Conservation (phyloP, 2,797 vertebrate genomes). For the Anguilla anguilla region DNA sequence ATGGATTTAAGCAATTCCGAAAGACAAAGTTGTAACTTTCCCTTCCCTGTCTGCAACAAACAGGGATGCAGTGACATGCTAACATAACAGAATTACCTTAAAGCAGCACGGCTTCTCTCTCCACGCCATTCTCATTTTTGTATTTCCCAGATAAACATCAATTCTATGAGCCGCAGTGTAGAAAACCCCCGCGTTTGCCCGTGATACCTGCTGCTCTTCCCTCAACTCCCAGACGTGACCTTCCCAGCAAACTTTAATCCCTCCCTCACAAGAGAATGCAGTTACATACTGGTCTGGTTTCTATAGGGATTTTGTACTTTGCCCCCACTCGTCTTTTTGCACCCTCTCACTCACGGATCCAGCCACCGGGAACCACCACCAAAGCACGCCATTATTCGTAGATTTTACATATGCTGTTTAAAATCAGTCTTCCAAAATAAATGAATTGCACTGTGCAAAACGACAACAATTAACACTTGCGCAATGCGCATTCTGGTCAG, state of each 20-base stretch:
- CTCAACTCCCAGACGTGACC: constrained; percentile 80
- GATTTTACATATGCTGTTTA: neutral
- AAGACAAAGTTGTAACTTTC: constrained; percentile 9
- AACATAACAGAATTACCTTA: constrained; percentile 70
- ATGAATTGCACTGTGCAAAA: neutral
- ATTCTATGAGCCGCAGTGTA: constrained; percentile 58
- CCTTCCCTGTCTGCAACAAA: constrained; percentile 44
- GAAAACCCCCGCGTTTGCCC: constrained; percentile 59
- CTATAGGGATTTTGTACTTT: constrained; percentile 80
- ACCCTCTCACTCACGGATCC: constrained; percentile 38
- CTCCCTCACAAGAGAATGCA: constrained; percentile 62
- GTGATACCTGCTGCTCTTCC: constrained; percentile 79
- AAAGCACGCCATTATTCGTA: neutral
- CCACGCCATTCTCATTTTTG: constrained; percentile 73
- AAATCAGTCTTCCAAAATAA: neutral
- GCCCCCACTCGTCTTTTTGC: constrained; percentile 41
- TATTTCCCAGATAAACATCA: constrained; percentile 67
- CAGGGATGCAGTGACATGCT: constrained; percentile 8
- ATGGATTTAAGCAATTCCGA: constrained; percentile 11
- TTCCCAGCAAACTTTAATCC: constrained; percentile 66
- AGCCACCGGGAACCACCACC: neutral
- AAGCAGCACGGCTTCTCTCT: constrained; percentile 58
- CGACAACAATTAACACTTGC: neutral
- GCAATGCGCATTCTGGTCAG: neutral
- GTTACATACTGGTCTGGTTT: constrained; percentile 79